phyloP scores from a whole-genome alignment of 2,888 invertebrate species.

The Dione juno region DNA sequence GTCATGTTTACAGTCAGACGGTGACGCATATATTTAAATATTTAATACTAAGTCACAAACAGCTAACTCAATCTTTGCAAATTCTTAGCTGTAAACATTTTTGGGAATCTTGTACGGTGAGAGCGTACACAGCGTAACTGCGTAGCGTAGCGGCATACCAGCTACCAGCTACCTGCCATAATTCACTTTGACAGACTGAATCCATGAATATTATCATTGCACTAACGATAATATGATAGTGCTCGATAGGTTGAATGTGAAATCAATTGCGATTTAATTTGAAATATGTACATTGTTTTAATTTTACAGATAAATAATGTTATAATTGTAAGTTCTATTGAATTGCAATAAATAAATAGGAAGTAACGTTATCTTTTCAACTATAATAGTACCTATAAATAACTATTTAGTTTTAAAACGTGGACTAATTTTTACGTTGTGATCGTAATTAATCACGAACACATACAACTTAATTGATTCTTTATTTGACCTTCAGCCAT shows the following conservation, averaged over 20 bases:
- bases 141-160: constrained; percentile 4
- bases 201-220: constrained; percentile 21
- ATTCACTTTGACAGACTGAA: constrained; percentile 26
- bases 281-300: background rate
- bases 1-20: too few species aligned
- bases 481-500: too few species aligned
- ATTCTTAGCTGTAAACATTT: constrained; percentile 12
- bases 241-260: background rate
- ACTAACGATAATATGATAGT: constrained; percentile 16
- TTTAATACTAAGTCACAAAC: background rate
- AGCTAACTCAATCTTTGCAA: constrained; percentile 9
- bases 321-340: background rate
- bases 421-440: too few species aligned
- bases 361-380: too few species aligned
- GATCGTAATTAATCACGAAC: too few species aligned
- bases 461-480: too few species aligned
- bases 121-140: constrained; percentile 14
- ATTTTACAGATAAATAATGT: background rate
- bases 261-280: constrained; percentile 9
- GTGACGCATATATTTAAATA: background rate
- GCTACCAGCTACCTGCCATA: constrained; percentile 14
- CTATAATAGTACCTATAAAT: too few species aligned
- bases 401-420: too few species aligned
- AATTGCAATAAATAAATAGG: too few species aligned
- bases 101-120: constrained; percentile 8